These are phyloP conservation scores for Echinometra lucunter DNA, from an alignment of 53 echinoderm and acorn worm genomes.

Conservation along the genomic window DNA sequence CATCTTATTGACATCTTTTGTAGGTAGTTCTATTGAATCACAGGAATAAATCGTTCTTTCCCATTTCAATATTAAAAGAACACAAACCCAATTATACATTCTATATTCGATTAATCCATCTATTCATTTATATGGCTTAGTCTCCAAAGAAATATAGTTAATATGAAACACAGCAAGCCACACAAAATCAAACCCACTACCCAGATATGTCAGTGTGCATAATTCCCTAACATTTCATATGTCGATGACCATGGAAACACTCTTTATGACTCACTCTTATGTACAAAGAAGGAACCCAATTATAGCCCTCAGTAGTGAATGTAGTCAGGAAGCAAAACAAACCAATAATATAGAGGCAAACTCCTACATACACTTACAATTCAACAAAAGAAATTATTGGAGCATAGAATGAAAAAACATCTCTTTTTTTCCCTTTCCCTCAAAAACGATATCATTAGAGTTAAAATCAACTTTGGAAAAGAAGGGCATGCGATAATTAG, in stretches of 20 bases:
- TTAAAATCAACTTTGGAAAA: neutral
- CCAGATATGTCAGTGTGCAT: neutral
- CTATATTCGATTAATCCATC: neutral
- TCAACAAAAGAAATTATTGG: neutral
- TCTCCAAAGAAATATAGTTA: neutral
- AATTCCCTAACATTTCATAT: neutral
- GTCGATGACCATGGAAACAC: neutral
- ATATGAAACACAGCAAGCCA: neutral
- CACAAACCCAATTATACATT: neutral
- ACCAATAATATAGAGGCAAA: neutral
- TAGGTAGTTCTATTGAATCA: neutral
- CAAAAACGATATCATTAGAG: neutral
- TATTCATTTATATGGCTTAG: neutral
- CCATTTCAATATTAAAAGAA: neutral
- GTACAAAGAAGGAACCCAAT: neutral
- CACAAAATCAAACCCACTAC: neutral
- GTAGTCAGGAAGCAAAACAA: slow-evolving; percentile 4
- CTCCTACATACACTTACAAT: neutral
- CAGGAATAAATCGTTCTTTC: neutral
- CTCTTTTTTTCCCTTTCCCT: neutral
- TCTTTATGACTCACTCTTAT: slow-evolving; percentile 4
- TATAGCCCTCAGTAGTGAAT: neutral
- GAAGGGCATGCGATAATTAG: neutral
- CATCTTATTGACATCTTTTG: neutral
- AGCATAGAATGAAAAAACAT: neutral